Percentiles rank a stretch among this genome's conserved stretches.
phyloP scores from a whole-genome alignment of 2,797 vertebrate species.

The Aratinga solstitialis region DNA sequence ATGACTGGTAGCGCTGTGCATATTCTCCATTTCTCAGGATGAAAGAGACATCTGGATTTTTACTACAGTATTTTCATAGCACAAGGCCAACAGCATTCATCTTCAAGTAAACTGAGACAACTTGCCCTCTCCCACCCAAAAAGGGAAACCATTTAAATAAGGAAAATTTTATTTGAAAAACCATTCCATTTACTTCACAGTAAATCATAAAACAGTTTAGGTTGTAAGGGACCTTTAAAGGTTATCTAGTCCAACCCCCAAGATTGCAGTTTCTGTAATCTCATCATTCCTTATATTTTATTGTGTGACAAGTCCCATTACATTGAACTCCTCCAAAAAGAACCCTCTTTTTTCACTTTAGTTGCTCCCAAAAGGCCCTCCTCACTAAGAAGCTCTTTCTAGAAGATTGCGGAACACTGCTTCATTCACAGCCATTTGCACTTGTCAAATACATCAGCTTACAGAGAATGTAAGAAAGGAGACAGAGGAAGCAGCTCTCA shows the following conservation, averaged over 20 bases:
- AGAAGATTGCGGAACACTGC: background rate
- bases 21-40: background rate
- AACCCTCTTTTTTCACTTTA: background rate
- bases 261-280: background rate
- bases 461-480: background rate
- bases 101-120: background rate
- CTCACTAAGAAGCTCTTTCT: background rate
- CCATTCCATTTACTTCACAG: background rate
- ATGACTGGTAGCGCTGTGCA: background rate
- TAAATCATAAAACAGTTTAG: background rate
- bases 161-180: background rate
- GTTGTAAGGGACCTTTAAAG: background rate
- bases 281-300: background rate
- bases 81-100: background rate
- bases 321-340: background rate
- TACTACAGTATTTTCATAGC: background rate
- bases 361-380: background rate
- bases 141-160: background rate
- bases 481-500: background rate
- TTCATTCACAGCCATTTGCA: background rate
- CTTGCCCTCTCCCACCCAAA: background rate
- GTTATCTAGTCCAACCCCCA: fast-evolving
- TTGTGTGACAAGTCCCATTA: background rate
- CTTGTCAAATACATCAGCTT: background rate
- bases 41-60: background rate